These are phyloP conservation scores for Nomada goodeniana DNA, from an alignment of 2,888 invertebrate species.

Conservation along the genomic window DNA sequence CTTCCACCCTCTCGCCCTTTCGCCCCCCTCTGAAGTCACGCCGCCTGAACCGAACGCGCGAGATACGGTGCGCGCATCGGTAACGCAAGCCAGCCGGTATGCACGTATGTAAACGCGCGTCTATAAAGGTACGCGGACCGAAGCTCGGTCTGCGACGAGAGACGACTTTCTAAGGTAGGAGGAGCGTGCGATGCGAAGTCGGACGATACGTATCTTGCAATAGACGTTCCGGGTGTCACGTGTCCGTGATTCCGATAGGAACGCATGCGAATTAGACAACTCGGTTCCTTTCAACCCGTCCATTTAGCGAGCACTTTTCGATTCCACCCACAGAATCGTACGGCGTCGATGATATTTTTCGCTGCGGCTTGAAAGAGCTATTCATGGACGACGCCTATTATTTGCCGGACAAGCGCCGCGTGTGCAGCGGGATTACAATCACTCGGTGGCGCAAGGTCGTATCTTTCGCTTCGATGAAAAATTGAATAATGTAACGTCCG, in stretches of 20 bases:
- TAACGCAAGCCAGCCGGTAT: constrained; percentile 10
- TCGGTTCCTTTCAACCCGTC: constrained; percentile 23
- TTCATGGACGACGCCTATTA: neutral
- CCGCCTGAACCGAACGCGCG: constrained; percentile 1
- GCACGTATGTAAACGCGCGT: neutral
- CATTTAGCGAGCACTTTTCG: constrained; percentile 42
- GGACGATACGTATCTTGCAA: constrained; percentile 50
- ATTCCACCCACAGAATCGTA: neutral
- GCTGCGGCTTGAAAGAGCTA: neutral
- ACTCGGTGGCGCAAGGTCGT: too few relatives aligned
- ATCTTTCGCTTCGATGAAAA: too few relatives aligned
- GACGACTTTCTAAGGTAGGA: constrained; percentile 71
- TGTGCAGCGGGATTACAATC: too few relatives aligned
- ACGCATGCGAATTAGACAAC: constrained; percentile 8
- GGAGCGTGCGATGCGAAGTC: constrained; percentile 55
- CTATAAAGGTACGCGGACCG: constrained; percentile 16
- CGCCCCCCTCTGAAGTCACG: neutral
- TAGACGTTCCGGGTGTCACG: constrained; percentile 53
- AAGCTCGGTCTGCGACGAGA: constrained; percentile 54
- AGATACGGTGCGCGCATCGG: constrained; percentile 19
- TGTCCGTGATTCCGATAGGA: constrained; percentile 35
- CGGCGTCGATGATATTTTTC: neutral
- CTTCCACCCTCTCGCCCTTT: neutral
- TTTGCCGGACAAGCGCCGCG: too few relatives aligned
- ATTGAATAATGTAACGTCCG: too few relatives aligned